Evolutionary conservation across 2,797 vertebrate species (phyloP).

Genomic region (Melanotaenia boesemani): DNA sequence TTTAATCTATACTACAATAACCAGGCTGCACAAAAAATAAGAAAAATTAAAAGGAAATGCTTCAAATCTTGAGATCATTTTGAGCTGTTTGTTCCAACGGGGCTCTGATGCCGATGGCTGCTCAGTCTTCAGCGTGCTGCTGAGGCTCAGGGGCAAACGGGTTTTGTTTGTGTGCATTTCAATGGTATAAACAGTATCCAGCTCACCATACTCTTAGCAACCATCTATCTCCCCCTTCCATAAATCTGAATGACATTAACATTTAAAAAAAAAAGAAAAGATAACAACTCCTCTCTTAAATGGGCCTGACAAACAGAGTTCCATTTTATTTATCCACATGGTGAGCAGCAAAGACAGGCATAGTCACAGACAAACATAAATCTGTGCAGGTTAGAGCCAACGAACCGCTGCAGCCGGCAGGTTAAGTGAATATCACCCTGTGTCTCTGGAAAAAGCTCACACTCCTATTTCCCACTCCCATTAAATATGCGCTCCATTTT

Average conservation of each 20-base stretch:
- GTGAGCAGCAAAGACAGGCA: conserved; percentile 24
- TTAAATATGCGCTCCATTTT: conserved; percentile 79
- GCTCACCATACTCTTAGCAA: conserved; percentile 49
- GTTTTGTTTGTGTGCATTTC: conserved; percentile 65
- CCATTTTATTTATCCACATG: conserved; percentile 65
- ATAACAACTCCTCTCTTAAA: conserved; percentile 33
- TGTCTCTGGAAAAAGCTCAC: conserved; percentile 50
- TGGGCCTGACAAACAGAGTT: conserved; percentile 54
- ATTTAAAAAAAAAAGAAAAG: conserved; percentile 57
- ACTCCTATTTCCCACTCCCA: conserved; percentile 60
- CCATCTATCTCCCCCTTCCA: conserved; percentile 65
- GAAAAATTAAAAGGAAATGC: neutral
- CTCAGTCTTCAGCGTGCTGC: conserved; percentile 35
- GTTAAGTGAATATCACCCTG: conserved; percentile 80
- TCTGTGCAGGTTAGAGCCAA: conserved; percentile 58
- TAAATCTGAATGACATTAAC: conserved; percentile 82
- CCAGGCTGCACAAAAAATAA: conserved; percentile 9
- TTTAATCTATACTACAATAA: conserved; percentile 27
- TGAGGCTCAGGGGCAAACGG: conserved; percentile 52
- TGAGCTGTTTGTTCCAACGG: conserved; percentile 19
- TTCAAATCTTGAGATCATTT: conserved; percentile 34
- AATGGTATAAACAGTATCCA: conserved; percentile 70
- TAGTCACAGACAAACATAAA: conserved; percentile 60
- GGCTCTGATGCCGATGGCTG: conserved; percentile 19
- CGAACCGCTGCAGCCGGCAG: conserved; percentile 44